A percentile compares a stretch with the other conserved stretches of the same genome.
Evolutionary conservation across 2,797 vertebrate species (phyloP).

Genomic region (Ceryle rudis): DNA sequence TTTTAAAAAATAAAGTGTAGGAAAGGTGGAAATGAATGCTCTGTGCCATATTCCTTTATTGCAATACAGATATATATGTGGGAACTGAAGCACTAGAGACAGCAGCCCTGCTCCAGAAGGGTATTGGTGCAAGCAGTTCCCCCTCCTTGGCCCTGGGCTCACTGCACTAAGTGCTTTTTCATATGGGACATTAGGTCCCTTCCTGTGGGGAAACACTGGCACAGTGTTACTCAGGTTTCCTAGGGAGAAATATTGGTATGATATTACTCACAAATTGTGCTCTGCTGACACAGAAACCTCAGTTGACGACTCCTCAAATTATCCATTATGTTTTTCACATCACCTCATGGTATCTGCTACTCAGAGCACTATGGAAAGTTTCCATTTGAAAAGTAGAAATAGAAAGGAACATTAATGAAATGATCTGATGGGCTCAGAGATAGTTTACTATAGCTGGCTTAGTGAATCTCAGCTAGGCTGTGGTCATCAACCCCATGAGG

Average conservation of each 20-base stretch:
- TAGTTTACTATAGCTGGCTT: background rate
- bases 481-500: background rate
- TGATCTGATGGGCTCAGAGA: background rate
- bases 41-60: background rate
- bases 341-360: background rate
- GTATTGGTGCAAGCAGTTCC: background rate
- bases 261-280: background rate
- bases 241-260: background rate
- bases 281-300: background rate
- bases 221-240: background rate
- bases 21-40: background rate
- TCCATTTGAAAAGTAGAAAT: background rate
- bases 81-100: background rate
- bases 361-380: background rate
- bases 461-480: background rate
- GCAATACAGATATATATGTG: background rate
- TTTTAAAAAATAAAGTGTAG: background rate
- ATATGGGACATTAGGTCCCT: rapidly evolving
- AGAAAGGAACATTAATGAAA: background rate
- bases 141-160: background rate
- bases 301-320: background rate
- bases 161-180: background rate
- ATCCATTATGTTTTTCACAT: background rate
- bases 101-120: background rate
- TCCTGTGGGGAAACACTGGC: background rate